Evolutionary conservation across 2,888 invertebrate genomes (phyloP).

Genomic region (Bruchidius siliquastri): DNA sequence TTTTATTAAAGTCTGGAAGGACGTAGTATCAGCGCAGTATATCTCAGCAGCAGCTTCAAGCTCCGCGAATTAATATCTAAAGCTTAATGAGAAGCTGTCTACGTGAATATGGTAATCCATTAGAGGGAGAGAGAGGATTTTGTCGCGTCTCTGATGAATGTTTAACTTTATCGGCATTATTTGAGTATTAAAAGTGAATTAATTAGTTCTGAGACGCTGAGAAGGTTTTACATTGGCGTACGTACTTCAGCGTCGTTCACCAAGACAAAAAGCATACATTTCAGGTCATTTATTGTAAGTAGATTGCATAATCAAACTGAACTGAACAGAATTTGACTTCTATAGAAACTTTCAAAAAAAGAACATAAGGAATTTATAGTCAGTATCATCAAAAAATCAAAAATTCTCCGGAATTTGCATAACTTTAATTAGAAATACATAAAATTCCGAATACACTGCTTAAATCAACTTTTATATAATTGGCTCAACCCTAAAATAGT

Average conservation of each 20-base stretch:
- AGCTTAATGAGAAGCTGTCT: constrained; percentile 40
- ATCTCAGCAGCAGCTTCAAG: background rate
- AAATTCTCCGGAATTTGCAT: no score
- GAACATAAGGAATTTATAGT: no score
- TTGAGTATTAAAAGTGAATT: constrained; percentile 43
- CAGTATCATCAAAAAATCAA: no score
- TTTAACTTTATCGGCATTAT: constrained; percentile 43
- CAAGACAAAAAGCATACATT: no score
- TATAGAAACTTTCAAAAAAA: no score
- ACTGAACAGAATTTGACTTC: no score
- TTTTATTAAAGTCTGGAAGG: background rate
- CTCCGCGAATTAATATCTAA: constrained; percentile 40
- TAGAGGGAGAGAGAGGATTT: constrained; percentile 17
- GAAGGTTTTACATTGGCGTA: background rate
- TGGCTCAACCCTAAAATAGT: no score
- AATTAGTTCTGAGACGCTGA: constrained; percentile 33
- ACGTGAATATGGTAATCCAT: constrained; percentile 35
- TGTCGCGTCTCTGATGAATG: constrained; percentile 36
- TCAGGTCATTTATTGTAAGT: no score
- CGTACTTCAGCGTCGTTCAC: background rate
- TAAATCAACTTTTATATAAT: no score
- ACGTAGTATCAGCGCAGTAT: background rate
- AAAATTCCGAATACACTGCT: no score
- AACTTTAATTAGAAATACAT: no score
- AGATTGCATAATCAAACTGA: no score